These are phyloP conservation scores for Channallabes apus DNA, from an alignment of 2,797 vertebrate genomes.

Conservation along the genomic window DNA sequence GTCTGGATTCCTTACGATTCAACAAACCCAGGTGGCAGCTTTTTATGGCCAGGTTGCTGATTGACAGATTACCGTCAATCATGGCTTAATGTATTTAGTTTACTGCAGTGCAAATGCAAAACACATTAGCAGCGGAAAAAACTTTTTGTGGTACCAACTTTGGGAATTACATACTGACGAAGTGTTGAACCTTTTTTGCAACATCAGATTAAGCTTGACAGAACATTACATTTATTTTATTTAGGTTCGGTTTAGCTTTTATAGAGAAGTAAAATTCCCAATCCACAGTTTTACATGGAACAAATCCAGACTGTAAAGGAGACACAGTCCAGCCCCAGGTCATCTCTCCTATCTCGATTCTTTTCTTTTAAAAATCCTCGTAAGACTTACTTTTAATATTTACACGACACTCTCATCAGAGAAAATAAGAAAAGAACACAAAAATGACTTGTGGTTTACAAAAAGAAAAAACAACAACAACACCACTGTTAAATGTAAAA, in stretches of 20 bases:
- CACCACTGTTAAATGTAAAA: constrained; percentile 21
- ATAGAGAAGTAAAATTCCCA: background rate
- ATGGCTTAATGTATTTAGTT: background rate
- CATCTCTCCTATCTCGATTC: background rate
- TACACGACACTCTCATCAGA: constrained; percentile 35
- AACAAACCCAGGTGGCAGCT: background rate
- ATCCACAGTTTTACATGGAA: background rate
- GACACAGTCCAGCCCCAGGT: constrained; percentile 1
- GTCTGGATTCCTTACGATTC: background rate
- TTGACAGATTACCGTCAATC: background rate
- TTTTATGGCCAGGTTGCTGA: background rate
- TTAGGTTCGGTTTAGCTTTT: background rate
- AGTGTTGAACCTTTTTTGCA: background rate
- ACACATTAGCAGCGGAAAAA: background rate
- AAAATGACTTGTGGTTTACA: constrained; percentile 24
- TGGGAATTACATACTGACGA: background rate
- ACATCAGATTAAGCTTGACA: background rate
- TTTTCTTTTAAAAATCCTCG: background rate
- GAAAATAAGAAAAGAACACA: constrained; percentile 11
- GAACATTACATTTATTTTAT: background rate
- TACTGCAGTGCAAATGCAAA: background rate
- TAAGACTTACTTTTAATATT: constrained; percentile 33
- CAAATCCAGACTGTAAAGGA: constrained; percentile 20
- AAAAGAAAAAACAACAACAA: constrained; percentile 1
- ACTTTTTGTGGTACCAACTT: background rate